Evolutionary conservation across 2,113 vertebrate genomes (phyloP).

Genomic region (Bolborhynchus lineola): DNA sequence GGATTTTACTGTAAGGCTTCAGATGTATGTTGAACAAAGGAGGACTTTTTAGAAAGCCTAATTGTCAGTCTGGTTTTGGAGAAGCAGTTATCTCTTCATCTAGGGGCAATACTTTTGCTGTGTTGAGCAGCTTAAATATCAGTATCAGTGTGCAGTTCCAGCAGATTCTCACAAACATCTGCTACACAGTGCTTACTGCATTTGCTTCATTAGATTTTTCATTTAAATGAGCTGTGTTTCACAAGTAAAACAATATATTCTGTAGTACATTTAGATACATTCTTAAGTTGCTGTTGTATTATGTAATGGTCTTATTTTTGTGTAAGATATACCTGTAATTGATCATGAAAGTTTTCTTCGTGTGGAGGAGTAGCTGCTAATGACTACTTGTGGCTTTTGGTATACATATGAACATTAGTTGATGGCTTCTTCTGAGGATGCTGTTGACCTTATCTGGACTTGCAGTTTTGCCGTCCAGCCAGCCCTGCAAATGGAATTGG

Average conservation of each 20-base stretch:
- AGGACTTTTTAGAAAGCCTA: neutral
- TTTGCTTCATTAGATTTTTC: neutral
- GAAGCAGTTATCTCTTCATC: neutral
- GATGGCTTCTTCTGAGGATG: neutral
- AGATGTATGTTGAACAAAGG: neutral
- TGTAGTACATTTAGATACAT: neutral
- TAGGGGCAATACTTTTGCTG: neutral
- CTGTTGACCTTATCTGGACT: neutral
- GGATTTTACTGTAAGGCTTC: neutral
- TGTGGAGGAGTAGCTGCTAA: neutral
- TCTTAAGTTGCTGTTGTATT: neutral
- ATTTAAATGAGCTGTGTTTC: neutral
- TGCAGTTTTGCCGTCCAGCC: neutral
- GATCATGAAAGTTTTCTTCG: neutral
- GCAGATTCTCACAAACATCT: neutral
- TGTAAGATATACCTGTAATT: neutral
- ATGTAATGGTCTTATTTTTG: neutral
- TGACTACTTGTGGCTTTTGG: neutral
- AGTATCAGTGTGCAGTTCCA: neutral
- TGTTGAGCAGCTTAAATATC: neutral
- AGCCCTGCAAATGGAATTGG: neutral
- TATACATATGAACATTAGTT: neutral
- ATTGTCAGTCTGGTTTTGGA: rapidly evolving
- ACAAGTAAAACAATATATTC: neutral
- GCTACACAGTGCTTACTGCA: neutral